Conservation (phyloP, 2,113 vertebrate species). For the Mionectes macconnelli region DNA sequence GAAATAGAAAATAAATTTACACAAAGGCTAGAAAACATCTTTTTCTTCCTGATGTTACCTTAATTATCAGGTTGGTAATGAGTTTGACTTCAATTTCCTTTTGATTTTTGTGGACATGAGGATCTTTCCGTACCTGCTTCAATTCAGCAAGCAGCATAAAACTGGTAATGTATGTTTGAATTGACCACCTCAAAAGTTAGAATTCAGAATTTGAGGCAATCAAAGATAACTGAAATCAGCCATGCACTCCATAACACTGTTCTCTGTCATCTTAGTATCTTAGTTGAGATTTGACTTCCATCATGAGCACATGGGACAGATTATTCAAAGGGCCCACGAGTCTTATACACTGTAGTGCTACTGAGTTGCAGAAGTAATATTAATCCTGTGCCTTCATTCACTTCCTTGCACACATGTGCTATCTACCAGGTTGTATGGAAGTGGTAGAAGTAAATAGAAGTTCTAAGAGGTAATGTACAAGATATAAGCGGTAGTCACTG, state of each 20-base stretch:
- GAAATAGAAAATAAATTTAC: neutral
- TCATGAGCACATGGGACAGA: neutral
- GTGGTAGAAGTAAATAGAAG: neutral
- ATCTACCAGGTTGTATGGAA: neutral
- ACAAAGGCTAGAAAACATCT: neutral
- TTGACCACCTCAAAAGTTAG: neutral
- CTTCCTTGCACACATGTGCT: rapidly evolving
- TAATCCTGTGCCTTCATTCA: neutral
- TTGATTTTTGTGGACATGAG: neutral
- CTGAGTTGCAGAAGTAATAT: neutral
- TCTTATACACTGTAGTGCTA: neutral
- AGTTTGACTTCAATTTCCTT: neutral
- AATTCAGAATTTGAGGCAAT: neutral
- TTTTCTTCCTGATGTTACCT: neutral
- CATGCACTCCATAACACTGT: neutral
- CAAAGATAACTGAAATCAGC: neutral
- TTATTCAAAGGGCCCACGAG: neutral
- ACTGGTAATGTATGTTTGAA: neutral
- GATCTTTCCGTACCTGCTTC: neutral
- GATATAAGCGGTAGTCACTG: neutral
- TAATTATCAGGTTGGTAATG: neutral
- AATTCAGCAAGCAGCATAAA: neutral
- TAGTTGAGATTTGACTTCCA: neutral
- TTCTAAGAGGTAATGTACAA: neutral
- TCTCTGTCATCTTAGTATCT: neutral